Evolutionary conservation across 2,113 vertebrate genomes (phyloP).

Genomic region (Pygoscelis antarcticus): DNA sequence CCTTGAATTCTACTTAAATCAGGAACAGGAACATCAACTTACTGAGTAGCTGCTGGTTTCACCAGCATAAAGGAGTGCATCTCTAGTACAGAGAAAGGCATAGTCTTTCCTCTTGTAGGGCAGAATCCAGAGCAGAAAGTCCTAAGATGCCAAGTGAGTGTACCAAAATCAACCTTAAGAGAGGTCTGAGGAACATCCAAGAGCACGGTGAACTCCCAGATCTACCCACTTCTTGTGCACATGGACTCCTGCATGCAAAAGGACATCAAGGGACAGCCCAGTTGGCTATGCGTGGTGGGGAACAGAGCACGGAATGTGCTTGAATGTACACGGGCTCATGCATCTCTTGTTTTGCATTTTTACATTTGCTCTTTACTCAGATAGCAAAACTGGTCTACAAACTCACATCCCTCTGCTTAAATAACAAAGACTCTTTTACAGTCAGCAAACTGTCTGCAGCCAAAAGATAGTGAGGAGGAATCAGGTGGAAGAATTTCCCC

Average conservation of each 20-base stretch:
- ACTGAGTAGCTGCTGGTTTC: background rate
- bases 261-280: background rate
- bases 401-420: background rate
- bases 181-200: background rate
- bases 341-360: background rate
- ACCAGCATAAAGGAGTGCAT: background rate
- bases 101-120: background rate
- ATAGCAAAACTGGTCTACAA: background rate
- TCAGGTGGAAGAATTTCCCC: background rate
- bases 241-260: background rate
- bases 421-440: background rate
- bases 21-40: background rate
- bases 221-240: background rate
- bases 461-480: background rate
- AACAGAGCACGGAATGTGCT: background rate
- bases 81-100: background rate
- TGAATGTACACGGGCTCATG: background rate
- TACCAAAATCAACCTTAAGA: background rate
- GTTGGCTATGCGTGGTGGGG: background rate
- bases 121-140: background rate
- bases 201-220: background rate
- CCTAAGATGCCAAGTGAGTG: background rate
- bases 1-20: background rate
- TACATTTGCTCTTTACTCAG: background rate
- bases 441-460: background rate